Evolutionary conservation across 2,888 invertebrate species (phyloP).

Genomic region (Phyto melanocephala): DNA sequence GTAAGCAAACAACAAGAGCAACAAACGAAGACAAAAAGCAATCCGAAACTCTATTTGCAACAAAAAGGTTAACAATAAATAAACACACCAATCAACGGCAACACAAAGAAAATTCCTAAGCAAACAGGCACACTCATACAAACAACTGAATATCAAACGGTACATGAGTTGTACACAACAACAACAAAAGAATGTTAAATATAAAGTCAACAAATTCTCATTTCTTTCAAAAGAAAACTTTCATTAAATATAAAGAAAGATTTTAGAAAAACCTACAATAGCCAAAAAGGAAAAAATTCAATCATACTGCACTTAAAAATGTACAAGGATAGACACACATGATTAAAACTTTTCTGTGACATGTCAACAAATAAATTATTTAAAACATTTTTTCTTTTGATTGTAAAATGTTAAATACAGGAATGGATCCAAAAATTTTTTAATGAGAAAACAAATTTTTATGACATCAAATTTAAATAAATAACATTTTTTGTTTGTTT

Average conservation of each 20-base stretch:
- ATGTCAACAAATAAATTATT: neutral
- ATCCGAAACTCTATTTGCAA: neutral
- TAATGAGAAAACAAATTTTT: constrained; percentile 1
- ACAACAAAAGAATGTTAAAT: neutral
- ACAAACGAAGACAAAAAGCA: neutral
- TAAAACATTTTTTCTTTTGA: neutral
- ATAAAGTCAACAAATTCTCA: constrained; percentile 2
- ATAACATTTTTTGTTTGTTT: too few relatives aligned
- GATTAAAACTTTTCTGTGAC: neutral
- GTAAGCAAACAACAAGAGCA: constrained; percentile 4
- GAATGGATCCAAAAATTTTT: neutral
- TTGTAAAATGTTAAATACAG: neutral
- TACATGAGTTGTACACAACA: neutral
- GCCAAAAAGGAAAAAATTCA: constrained; percentile 5
- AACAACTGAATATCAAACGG: too few relatives aligned
- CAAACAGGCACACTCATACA: too few relatives aligned
- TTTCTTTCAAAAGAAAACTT: too few relatives aligned
- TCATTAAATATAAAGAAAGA: neutral
- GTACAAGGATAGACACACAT: constrained; percentile 25
- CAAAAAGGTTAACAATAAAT: constrained; percentile 26
- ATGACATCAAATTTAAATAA: too few relatives aligned
- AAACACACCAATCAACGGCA: constrained; percentile 4
- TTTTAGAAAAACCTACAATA: neutral
- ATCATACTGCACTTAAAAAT: constrained; percentile 55
- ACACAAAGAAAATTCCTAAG: neutral